Percentiles rank a stretch among this genome's conserved stretches.
Evolutionary conservation across 2,888 invertebrate genomes (phyloP).

Genomic region (Amiota communis): DNA sequence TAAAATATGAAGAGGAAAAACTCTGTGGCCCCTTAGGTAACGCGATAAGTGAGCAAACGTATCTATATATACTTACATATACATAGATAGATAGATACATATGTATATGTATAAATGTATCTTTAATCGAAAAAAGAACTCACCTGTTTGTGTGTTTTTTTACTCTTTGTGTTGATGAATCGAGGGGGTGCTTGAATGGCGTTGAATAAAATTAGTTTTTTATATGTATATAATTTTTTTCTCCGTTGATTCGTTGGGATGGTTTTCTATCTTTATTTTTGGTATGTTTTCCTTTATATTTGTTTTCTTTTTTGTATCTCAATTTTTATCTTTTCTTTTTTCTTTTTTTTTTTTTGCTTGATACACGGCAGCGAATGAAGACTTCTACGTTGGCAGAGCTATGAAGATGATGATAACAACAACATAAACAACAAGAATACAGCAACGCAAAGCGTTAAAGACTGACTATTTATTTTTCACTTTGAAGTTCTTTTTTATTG

Average conservation of each 20-base stretch:
- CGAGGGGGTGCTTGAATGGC: slow-evolving; percentile 26
- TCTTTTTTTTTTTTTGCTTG: no score
- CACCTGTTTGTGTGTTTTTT: slow-evolving; percentile 38
- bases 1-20: no score
- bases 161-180: slow-evolving; percentile 30
- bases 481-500: slow-evolving; percentile 15
- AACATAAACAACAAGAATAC: background rate
- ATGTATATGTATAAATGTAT: slow-evolving; percentile 28
- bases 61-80: slow-evolving; percentile 43
- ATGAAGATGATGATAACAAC: background rate
- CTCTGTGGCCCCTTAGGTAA: slow-evolving; percentile 51
- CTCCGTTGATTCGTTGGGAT: slow-evolving; percentile 20
- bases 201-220: no score
- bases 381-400: slow-evolving; percentile 34
- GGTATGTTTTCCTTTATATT: background rate
- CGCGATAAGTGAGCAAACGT: slow-evolving; percentile 62
- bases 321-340: slow-evolving; percentile 47
- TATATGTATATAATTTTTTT: background rate
- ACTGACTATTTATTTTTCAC: slow-evolving; percentile 7
- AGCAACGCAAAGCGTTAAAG: background rate
- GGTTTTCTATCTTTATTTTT: slow-evolving; percentile 25
- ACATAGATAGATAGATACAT: no score
- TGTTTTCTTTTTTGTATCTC: background rate
- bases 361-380: slow-evolving; percentile 40
- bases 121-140: slow-evolving; percentile 27